Evolutionary conservation across 2,797 vertebrate species (phyloP).

Genomic region (Nasua narica): DNA sequence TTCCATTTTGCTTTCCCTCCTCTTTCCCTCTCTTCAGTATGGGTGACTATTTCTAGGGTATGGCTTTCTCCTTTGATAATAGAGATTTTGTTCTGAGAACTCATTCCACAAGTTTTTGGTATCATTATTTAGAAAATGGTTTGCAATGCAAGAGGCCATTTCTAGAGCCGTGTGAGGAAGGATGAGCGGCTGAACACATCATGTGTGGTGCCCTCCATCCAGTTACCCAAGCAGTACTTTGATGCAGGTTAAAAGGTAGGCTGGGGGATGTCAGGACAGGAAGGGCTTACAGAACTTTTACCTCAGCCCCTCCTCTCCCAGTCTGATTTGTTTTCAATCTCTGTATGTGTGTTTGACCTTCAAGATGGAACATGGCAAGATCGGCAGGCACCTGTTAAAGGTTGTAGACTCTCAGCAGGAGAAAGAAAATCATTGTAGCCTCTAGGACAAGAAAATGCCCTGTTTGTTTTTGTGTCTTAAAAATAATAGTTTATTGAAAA

Average conservation of each 20-base stretch:
- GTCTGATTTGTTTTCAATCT: background rate
- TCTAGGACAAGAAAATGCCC: background rate
- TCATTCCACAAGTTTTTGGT: background rate
- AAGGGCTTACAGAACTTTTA: background rate
- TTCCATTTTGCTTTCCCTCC: background rate
- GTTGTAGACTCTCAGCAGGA: background rate
- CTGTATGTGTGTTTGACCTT: background rate
- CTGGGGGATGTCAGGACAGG: background rate
- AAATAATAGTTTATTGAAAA: constrained; percentile 19
- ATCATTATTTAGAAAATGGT: background rate
- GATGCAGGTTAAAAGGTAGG: background rate
- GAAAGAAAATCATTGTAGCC: background rate
- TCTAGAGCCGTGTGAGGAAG: background rate
- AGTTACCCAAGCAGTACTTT: background rate
- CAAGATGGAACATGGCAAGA: background rate
- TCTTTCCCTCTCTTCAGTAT: background rate
- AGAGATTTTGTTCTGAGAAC: background rate
- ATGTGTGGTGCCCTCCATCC: background rate
- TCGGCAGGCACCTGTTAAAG: background rate
- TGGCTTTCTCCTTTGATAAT: background rate
- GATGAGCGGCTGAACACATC: background rate
- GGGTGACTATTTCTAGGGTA: background rate
- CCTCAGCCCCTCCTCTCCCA: background rate
- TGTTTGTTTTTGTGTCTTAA: background rate
- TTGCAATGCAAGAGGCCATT: background rate